phyloP scores from a whole-genome alignment of 2,888 invertebrate species.

The Microplitis manilae region DNA sequence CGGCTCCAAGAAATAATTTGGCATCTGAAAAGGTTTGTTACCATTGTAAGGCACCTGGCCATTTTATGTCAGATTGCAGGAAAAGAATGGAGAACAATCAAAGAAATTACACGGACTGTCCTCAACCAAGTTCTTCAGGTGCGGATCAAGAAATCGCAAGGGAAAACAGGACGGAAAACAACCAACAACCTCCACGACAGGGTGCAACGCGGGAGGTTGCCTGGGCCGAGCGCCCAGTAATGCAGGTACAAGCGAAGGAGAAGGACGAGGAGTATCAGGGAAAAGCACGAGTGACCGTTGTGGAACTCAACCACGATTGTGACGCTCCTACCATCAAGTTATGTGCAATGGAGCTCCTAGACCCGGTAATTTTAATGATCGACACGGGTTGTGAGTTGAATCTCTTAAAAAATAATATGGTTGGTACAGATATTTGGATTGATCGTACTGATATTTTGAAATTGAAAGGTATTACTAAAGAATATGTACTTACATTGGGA shows the following conservation, averaged over 20 bases:
- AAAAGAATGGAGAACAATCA: too few relatives aligned
- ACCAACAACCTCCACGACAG: too few relatives aligned
- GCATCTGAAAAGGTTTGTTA: too few relatives aligned
- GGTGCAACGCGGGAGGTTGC: not conserved
- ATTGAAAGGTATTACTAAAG: constrained; percentile 33
- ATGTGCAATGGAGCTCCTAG: not conserved
- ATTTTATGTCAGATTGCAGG: too few relatives aligned
- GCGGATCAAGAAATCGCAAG: too few relatives aligned
- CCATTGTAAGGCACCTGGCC: too few relatives aligned
- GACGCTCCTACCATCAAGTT: not conserved
- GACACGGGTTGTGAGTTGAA: not conserved
- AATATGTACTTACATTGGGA: constrained; percentile 35
- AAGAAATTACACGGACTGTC: too few relatives aligned
- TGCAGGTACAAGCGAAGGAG: not conserved
- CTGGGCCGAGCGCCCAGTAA: not conserved
- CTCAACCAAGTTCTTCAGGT: too few relatives aligned
- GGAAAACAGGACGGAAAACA: not conserved
- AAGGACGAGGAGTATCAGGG: not conserved
- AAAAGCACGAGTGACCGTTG: not conserved
- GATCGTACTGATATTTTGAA: not conserved
- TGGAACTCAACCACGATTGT: not conserved
- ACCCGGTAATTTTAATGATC: not conserved
- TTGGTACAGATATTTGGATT: not conserved
- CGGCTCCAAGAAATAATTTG: too few relatives aligned
- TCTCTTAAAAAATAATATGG: not conserved